Conservation (phyloP, 1,140 invertebrate species). For the Telenomus remus region DNA sequence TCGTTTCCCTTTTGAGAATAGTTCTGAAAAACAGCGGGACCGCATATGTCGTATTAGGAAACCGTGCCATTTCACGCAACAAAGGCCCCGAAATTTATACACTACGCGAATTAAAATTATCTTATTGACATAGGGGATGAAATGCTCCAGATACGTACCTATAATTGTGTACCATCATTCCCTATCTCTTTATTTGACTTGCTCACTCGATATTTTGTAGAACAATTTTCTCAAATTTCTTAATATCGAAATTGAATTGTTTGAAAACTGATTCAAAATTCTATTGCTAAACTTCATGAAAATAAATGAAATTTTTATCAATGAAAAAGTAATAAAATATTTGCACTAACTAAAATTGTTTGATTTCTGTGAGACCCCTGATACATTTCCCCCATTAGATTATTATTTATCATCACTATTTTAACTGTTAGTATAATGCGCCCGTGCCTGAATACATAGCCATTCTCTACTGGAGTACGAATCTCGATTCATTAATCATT, state of each 20-base stretch:
- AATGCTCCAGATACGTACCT: not conserved
- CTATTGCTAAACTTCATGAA: no score
- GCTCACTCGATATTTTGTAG: no score
- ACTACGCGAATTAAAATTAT: slow-evolving; percentile 28
- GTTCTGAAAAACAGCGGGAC: slow-evolving; percentile 49
- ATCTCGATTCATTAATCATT: slow-evolving; percentile 69
- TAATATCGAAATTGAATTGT: no score
- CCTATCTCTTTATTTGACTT: not conserved
- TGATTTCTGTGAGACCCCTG: slow-evolving; percentile 45
- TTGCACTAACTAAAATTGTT: slow-evolving; percentile 19
- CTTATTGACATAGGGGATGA: slow-evolving; percentile 1
- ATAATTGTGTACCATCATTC: not conserved
- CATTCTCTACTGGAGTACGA: slow-evolving; percentile 37
- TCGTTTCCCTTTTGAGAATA: slow-evolving; percentile 55
- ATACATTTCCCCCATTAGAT: slow-evolving; percentile 66
- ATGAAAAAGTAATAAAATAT: slow-evolving; percentile 12
- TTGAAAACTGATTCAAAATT: no score
- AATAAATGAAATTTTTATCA: not conserved
- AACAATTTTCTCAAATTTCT: no score
- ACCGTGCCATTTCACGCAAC: slow-evolving; percentile 66
- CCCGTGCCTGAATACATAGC: slow-evolving; percentile 43
- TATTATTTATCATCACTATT: slow-evolving; percentile 72
- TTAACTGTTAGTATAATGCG: slow-evolving; percentile 44
- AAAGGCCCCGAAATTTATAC: slow-evolving; percentile 53
- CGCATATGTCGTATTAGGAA: slow-evolving; percentile 70